These are phyloP conservation scores for Oenanthe melanoleuca DNA, from an alignment of 2,113 vertebrate species.

Conservation along the genomic window DNA sequence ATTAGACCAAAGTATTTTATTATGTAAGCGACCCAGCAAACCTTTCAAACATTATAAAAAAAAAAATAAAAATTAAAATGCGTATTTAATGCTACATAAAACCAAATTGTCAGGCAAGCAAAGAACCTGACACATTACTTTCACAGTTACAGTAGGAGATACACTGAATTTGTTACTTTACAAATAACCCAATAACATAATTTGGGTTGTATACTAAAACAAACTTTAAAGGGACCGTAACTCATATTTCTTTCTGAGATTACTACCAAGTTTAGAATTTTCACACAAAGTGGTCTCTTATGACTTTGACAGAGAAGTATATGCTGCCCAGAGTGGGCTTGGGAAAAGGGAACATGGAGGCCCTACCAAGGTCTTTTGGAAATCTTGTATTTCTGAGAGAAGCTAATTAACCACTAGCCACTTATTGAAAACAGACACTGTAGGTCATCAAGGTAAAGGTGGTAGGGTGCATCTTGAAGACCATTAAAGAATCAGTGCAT, in stretches of 20 bases:
- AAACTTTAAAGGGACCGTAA: background rate
- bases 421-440: background rate
- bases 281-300: background rate
- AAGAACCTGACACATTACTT: background rate
- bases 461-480: background rate
- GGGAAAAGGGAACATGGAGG: background rate
- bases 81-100: background rate
- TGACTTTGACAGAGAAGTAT: background rate
- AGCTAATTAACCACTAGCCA: background rate
- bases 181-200: background rate
- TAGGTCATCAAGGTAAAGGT: background rate
- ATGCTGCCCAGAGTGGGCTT: background rate
- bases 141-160: background rate
- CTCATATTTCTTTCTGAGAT: background rate
- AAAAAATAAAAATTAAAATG: conserved; percentile 15
- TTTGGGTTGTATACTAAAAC: background rate
- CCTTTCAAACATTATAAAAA: conserved; percentile 5
- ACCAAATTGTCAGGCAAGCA: background rate
- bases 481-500: background rate
- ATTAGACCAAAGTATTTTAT: conserved; percentile 50
- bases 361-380: background rate
- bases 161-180: background rate
- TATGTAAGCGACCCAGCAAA: conserved; percentile 47
- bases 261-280: background rate
- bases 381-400: background rate